These are phyloP conservation scores for Octomys mimax DNA, from an alignment of 2,797 vertebrate genomes.

Conservation along the genomic window DNA sequence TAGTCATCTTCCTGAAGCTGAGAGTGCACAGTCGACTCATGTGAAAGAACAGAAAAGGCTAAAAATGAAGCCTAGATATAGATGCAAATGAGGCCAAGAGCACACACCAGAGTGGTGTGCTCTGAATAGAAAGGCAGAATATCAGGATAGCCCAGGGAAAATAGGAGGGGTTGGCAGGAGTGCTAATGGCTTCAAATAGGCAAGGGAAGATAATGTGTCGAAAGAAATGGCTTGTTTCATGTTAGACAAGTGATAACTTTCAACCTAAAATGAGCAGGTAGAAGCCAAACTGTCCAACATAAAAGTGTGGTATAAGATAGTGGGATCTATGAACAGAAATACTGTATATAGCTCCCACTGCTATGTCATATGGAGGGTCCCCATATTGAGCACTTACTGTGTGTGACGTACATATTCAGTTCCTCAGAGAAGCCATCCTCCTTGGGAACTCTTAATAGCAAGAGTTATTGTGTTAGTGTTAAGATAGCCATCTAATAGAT, in stretches of 20 bases:
- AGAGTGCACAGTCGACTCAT: background rate
- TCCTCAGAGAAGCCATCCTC: background rate
- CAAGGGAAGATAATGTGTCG: background rate
- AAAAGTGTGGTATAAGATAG: accelerated
- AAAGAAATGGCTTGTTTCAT: background rate
- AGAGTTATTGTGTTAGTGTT: background rate
- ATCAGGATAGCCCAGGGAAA: background rate
- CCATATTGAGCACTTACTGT: accelerated
- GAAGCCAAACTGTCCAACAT: background rate
- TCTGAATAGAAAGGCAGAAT: accelerated
- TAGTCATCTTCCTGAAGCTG: background rate
- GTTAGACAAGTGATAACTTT: background rate
- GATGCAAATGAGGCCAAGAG: background rate
- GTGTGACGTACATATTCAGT: accelerated
- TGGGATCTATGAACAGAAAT: accelerated
- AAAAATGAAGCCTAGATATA: background rate
- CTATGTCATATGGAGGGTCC: accelerated
- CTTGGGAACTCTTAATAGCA: too few relatives aligned
- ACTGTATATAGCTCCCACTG: accelerated
- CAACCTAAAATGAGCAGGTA: too few relatives aligned
- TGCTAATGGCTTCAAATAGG: background rate
- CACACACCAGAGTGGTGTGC: background rate
- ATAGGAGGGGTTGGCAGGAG: accelerated
- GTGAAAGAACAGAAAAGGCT: background rate
- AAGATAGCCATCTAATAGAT: background rate